A percentile compares a stretch with the other conserved stretches of the same genome.
These are phyloP conservation scores for Malurus melanocephalus DNA, from an alignment of 2,113 vertebrate genomes.

Conservation along the genomic window DNA sequence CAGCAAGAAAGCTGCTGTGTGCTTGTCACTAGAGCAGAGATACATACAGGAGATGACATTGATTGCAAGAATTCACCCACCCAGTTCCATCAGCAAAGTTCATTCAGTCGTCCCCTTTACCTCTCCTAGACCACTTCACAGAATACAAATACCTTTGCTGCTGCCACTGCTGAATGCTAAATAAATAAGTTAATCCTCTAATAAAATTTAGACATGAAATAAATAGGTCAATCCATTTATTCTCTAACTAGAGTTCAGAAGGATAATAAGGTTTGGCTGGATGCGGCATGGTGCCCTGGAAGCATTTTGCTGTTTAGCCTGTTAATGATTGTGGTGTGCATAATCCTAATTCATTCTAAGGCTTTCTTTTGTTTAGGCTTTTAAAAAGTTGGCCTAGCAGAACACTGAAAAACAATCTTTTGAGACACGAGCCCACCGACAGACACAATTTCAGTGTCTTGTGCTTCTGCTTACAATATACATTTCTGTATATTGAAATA, in stretches of 20 bases:
- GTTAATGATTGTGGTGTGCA: constrained; percentile 4
- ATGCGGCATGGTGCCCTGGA: constrained; percentile 31
- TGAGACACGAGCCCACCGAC: background rate
- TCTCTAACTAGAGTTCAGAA: constrained; percentile 64
- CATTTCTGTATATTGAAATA: too few species aligned
- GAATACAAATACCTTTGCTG: background rate
- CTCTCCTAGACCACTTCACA: background rate
- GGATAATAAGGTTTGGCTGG: constrained; percentile 68
- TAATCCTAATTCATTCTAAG: background rate
- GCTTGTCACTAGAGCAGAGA: background rate
- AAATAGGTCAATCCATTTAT: constrained; percentile 72
- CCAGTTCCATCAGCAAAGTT: background rate
- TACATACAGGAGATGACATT: background rate
- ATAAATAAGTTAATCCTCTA: constrained; percentile 60
- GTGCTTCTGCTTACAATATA: background rate
- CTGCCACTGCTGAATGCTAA: constrained; percentile 43
- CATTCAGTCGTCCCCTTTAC: background rate
- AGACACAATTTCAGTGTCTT: background rate
- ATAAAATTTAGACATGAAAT: constrained; percentile 68
- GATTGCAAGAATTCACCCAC: background rate
- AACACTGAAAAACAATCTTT: background rate
- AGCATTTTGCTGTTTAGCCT: constrained; percentile 25
- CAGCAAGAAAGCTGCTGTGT: background rate
- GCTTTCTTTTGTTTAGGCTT: constrained; percentile 5
- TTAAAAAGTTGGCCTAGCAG: background rate